Percentiles rank a stretch among this genome's conserved stretches.
phyloP scores from a whole-genome alignment of 2,888 invertebrate species.

The Andrena bicolor region DNA sequence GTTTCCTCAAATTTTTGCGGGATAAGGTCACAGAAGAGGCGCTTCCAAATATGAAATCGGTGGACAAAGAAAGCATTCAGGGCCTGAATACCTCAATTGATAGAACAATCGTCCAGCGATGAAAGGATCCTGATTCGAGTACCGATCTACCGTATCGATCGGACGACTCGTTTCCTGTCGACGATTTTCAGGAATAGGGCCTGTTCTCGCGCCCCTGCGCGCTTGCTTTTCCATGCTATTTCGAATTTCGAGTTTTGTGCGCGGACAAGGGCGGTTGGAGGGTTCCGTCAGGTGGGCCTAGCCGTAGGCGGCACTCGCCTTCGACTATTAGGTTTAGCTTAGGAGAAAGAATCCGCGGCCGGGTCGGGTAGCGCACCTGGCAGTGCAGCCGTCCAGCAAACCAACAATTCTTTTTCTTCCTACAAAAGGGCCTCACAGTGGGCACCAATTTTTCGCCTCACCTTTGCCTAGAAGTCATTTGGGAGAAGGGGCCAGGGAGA shows the following conservation, averaged over 20 bases:
- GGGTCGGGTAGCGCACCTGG: constrained; percentile 16
- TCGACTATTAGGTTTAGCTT: constrained; percentile 22
- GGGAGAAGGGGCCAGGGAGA: background rate
- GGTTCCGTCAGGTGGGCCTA: constrained; percentile 11
- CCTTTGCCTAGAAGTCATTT: constrained; percentile 25
- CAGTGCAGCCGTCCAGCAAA: constrained; percentile 31
- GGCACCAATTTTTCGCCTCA: constrained; percentile 38
- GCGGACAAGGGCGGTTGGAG: background rate
- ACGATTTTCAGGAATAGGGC: constrained; percentile 4
- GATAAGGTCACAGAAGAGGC: background rate
- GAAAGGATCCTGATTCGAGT: constrained; percentile 14
- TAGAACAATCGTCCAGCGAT: constrained; percentile 3
- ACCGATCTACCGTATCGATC: constrained; percentile 9
- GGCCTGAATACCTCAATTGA: background rate
- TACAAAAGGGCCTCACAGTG: constrained; percentile 37
- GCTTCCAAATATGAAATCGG: background rate
- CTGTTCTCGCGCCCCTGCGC: constrained; percentile 14
- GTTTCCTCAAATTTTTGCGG: background rate
- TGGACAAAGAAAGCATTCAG: background rate
- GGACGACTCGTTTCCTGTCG: background rate
- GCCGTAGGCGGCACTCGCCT: background rate
- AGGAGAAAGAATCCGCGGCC: constrained; percentile 9
- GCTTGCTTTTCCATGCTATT: constrained; percentile 14
- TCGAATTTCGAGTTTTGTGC: constrained; percentile 2
- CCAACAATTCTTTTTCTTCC: constrained; percentile 20